A percentile compares a stretch with the other conserved stretches of the same genome.
These are phyloP conservation scores for Oreotrochilus melanogaster DNA, from an alignment of 2,113 vertebrate species.

Conservation along the genomic window DNA sequence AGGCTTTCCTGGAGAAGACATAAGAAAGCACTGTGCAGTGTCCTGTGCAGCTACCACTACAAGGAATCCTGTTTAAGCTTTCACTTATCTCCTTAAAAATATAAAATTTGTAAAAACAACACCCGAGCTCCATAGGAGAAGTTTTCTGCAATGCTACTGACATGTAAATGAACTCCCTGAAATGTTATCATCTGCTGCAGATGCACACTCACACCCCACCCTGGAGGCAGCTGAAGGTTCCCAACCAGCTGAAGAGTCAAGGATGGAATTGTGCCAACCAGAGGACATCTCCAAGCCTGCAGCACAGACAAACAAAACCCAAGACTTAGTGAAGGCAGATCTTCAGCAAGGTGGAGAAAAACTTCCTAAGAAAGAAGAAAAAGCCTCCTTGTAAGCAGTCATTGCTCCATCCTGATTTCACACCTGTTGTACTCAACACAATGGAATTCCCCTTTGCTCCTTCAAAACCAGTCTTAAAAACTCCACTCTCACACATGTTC, in stretches of 20 bases:
- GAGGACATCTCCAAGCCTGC: background rate
- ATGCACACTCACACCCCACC: constrained; percentile 3
- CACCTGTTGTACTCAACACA: background rate
- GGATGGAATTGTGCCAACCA: background rate
- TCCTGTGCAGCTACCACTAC: background rate
- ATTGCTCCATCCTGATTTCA: background rate
- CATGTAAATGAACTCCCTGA: background rate
- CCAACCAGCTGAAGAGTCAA: background rate
- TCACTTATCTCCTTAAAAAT: background rate
- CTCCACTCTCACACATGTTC: background rate
- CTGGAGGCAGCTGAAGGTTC: background rate
- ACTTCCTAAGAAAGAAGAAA: background rate
- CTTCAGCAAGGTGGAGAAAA: background rate
- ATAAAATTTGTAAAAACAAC: background rate
- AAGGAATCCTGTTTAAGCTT: background rate
- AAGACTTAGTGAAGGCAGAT: background rate
- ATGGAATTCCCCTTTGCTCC: background rate
- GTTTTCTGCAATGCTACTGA: background rate
- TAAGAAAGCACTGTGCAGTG: background rate
- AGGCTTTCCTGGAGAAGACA: background rate
- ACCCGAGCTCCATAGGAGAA: background rate
- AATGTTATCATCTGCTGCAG: background rate
- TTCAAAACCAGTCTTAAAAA: background rate
- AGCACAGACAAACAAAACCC: background rate
- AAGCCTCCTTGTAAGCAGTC: background rate